Base-by-base conservation (phyloP, 1,140 invertebrate genomes). In the Drosophila suzukii region DNA sequence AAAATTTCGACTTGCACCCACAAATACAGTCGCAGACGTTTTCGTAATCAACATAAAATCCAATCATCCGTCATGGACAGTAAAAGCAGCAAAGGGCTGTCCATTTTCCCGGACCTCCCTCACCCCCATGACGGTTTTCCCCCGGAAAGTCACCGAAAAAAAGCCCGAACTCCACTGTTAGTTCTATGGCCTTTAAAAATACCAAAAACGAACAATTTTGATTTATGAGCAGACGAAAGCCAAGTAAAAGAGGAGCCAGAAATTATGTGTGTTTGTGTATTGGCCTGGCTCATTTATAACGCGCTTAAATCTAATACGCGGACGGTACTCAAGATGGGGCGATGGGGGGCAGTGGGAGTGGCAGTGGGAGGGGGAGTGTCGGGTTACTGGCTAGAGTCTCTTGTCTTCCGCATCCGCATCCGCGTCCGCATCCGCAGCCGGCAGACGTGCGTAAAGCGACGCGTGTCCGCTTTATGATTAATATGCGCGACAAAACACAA, bases 391-490 rank as follows among this genome's bases (percentile, higher is more conserved):
- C 66, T 56, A 61, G 46, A 67, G 61, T 74, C 59, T 63, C 63
- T 81, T 81, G 82, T 85, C 80, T 78, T 82, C 63, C 70, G 70
- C 80, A 83, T 77, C 75, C 78, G 73, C 66, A 61, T 80, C 72
- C 75, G 67, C 65, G 56, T 75, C 72, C 72, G 77, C 50, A 81
- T 80, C 80, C 80, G 81, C 82, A 82, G 75, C 83, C 78, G 61
- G 75, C 83, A 89, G 88, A 88, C 84, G 84, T 88, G 84, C 84
- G 84, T 88, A 88, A 88, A 88, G 84, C 84, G 84, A 89, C 84
- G 84, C 84, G 84, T 88, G 85, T 88, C 84, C 84, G 84, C 84
- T 88, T 88, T 88, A 89, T 88, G 84, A 88, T 88, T 88, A 88
- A 88, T 88, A 88, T 88, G 84, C 84, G 80, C 84, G 86, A 88